Percentiles rank a stretch among this genome's conserved stretches.
phyloP scores from a whole-genome alignment of 2,888 invertebrate species.

The Netelia inedita region DNA sequence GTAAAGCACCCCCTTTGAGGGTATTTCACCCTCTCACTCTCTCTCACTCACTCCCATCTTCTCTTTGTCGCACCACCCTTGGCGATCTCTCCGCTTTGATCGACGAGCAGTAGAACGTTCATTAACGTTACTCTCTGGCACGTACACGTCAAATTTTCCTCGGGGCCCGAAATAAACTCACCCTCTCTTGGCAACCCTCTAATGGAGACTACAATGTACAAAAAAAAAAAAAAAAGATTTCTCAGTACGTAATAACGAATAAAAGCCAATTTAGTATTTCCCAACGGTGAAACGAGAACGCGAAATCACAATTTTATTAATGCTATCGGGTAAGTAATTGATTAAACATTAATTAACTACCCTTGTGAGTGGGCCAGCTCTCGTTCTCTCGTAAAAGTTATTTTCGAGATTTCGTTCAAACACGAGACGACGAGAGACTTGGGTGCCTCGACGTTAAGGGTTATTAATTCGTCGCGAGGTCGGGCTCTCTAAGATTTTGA shows the following conservation, averaged over 20 bases:
- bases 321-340: neutral
- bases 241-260: conserved; percentile 7
- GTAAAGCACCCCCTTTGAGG: conserved; percentile 66
- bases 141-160: conserved; percentile 34
- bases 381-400: no score
- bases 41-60: conserved; percentile 21
- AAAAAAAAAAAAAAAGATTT: neutral
- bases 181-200: conserved; percentile 33
- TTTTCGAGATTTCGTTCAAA: no score
- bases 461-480: no score
- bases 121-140: conserved; percentile 60
- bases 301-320: neutral
- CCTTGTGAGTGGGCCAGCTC: neutral
- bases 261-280: conserved; percentile 16
- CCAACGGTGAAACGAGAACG: neutral
- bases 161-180: conserved; percentile 32
- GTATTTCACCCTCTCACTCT: conserved; percentile 13
- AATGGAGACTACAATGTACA: conserved; percentile 37
- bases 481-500: conserved; percentile 50
- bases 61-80: conserved; percentile 28
- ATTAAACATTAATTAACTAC: neutral
- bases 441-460: no score
- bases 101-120: conserved; percentile 61
- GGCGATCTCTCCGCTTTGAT: conserved; percentile 57
- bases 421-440: no score